Conservation (phyloP, 2,888 invertebrate genomes). For the Linhomoeus sp. region DNA sequence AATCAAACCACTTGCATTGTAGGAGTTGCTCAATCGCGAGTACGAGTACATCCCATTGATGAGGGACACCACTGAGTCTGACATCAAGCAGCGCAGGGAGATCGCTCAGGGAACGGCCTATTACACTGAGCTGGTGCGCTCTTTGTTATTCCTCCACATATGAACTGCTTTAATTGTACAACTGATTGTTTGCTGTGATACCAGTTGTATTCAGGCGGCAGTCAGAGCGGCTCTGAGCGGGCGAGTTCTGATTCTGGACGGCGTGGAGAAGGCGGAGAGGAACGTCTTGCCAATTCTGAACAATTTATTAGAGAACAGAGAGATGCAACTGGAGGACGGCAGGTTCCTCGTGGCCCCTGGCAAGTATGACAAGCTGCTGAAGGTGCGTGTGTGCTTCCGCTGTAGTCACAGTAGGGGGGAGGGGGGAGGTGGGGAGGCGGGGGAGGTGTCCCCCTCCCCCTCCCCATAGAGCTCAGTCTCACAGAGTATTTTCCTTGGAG, state of each 20-base stretch:
- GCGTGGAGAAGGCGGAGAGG: conserved; percentile 88
- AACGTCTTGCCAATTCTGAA: conserved; percentile 89
- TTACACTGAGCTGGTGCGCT: conserved; percentile 74
- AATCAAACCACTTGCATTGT: too few relatives aligned
- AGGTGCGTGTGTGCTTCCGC: conserved; percentile 45
- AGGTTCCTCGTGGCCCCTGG: conserved; percentile 67
- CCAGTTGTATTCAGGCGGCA: conserved; percentile 67
- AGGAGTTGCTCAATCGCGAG: conserved; percentile 65
- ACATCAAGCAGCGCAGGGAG: conserved; percentile 82
- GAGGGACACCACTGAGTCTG: conserved; percentile 86
- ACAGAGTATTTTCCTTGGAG: too few relatives aligned
- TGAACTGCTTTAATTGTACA: too few relatives aligned
- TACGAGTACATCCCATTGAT: conserved; percentile 79
- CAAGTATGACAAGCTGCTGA: conserved; percentile 65
- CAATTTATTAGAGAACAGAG: conserved; percentile 73
- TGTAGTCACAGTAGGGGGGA: too few relatives aligned
- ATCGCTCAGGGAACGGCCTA: conserved; percentile 64
- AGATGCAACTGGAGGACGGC: conserved; percentile 95
- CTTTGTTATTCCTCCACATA: too few relatives aligned
- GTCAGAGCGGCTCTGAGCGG: conserved; percentile 76
- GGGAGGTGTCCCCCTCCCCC: too few relatives aligned
- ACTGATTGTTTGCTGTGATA: too few relatives aligned
- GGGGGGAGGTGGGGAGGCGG: too few relatives aligned
- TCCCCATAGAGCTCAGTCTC: too few relatives aligned
- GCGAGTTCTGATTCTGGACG: conserved; percentile 68